A percentile compares a stretch with the other conserved stretches of the same genome.
phyloP scores from a whole-genome alignment of 2,888 invertebrate genomes.

The Ypsolopha sequella region DNA sequence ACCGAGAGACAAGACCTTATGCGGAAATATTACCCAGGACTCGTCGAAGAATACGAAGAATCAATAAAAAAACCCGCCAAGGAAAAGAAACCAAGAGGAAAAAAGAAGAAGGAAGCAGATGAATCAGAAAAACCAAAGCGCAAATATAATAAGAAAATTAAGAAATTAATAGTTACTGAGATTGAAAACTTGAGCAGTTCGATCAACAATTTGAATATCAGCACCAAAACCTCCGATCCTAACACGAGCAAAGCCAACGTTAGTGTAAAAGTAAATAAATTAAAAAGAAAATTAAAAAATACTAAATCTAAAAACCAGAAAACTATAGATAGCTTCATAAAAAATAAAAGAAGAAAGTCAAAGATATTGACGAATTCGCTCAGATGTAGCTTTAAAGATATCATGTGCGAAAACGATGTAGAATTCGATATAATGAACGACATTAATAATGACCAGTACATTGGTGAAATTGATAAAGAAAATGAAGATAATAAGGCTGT shows the following conservation, averaged over 20 bases:
- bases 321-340: slow-evolving; percentile 50
- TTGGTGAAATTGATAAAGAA: not conserved
- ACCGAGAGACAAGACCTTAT: slow-evolving; percentile 78
- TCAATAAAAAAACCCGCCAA: slow-evolving; percentile 65
- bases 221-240: slow-evolving; percentile 16
- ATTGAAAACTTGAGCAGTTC: slow-evolving; percentile 28
- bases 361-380: slow-evolving; percentile 24
- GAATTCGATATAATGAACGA: not conserved
- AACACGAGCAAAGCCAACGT: slow-evolving; percentile 40
- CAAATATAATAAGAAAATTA: slow-evolving; percentile 45
- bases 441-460: not conserved
- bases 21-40: slow-evolving; percentile 70
- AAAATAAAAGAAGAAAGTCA: slow-evolving; percentile 36
- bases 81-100: slow-evolving; percentile 38
- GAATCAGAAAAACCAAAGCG: slow-evolving; percentile 38
- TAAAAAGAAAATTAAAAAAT: slow-evolving; percentile 49
- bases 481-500: no score
- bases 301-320: slow-evolving; percentile 37
- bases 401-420: slow-evolving; percentile 8
- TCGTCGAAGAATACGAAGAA: slow-evolving; percentile 72
- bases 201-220: slow-evolving; percentile 25
- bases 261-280: slow-evolving; percentile 44
- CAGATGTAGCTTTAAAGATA: slow-evolving; percentile 28
- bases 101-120: slow-evolving; percentile 31
- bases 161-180: slow-evolving; percentile 20